Evolutionary conservation across 2,888 invertebrate genomes (phyloP).

Genomic region (Eucriotettix oculatus): DNA sequence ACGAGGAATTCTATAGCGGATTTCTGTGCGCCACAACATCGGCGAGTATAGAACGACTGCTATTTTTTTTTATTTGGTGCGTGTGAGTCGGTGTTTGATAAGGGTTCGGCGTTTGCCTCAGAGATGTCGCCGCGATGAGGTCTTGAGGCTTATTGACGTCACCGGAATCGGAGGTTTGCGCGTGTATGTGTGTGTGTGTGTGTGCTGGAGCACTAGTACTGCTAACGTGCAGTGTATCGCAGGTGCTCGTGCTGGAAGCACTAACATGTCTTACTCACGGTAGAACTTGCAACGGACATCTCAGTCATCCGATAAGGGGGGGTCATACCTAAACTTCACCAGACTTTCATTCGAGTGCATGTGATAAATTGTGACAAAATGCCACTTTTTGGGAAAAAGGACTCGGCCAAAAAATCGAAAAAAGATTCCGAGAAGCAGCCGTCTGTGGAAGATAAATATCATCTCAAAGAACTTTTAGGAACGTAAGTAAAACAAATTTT

Average conservation of each 20-base stretch:
- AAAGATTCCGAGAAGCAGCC: constrained; percentile 64
- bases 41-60: too few species aligned
- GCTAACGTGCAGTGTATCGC: neutral
- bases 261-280: neutral
- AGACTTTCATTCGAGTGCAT: too few species aligned
- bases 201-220: neutral
- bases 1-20: too few species aligned
- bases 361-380: constrained; percentile 37
- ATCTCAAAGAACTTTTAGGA: constrained; percentile 76
- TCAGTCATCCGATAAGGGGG: neutral
- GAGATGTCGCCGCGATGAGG: neutral
- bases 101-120: neutral
- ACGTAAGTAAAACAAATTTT: constrained; percentile 41
- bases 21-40: too few species aligned
- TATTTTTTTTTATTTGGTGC: too few species aligned
- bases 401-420: constrained; percentile 69
- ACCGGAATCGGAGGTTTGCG: neutral
- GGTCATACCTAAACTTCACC: neutral
- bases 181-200: neutral
- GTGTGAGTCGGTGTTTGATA: too few species aligned
- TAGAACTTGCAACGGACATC: neutral
- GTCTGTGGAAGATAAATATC: constrained; percentile 80
- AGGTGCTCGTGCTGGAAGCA: neutral
- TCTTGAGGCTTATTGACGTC: neutral
- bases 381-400: constrained; percentile 85